Conservation (phyloP, 2,797 vertebrate species). For the Scolopax rusticola region DNA sequence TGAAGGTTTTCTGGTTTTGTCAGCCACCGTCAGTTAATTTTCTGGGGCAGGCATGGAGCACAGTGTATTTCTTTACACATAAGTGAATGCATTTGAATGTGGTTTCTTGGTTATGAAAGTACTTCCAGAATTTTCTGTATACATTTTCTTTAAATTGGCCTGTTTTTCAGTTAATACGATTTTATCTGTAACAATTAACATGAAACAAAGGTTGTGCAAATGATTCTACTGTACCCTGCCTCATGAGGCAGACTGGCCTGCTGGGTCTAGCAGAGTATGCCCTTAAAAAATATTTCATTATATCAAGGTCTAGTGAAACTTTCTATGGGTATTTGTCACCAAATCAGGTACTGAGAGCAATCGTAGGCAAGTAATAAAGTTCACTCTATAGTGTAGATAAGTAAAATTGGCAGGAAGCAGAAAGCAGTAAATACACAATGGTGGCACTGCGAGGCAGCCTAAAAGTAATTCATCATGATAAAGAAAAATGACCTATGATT, state of each 20-base stretch:
- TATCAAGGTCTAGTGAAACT: background rate
- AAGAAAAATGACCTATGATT: background rate
- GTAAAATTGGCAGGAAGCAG: conserved; percentile 13
- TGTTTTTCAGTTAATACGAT: background rate
- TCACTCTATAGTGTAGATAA: background rate
- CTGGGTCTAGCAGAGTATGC: background rate
- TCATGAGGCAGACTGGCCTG: background rate
- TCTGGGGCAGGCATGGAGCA: background rate
- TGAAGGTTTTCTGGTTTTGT: background rate
- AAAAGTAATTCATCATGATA: conserved; percentile 57
- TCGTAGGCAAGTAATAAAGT: background rate
- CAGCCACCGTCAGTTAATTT: background rate
- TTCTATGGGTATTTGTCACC: background rate
- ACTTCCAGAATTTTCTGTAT: background rate
- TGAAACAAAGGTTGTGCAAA: background rate
- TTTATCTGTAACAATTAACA: background rate
- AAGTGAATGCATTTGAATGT: background rate
- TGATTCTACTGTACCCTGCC: background rate
- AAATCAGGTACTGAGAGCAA: background rate
- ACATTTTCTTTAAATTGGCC: background rate
- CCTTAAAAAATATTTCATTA: background rate
- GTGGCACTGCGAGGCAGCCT: conserved; percentile 15
- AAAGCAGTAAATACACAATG: conserved; percentile 10
- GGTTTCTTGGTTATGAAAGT: background rate
- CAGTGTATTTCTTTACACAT: background rate